Base-by-base conservation (phyloP, 2,888 invertebrate species). In the Eugnorisma glareosa region DNA sequence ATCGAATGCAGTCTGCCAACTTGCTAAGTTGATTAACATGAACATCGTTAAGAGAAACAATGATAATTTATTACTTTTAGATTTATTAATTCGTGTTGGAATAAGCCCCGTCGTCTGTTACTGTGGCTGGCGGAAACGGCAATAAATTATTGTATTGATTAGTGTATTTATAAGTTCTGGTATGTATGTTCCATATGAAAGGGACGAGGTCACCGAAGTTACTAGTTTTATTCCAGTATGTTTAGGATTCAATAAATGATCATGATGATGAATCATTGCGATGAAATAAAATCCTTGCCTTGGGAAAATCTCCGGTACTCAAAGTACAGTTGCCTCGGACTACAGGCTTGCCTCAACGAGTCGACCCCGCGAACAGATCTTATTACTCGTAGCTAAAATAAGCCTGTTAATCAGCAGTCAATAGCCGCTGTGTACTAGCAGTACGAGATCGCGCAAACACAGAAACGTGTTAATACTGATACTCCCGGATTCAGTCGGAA, bases 331-430 rank as follows among this genome's bases (percentile, higher is more conserved):
- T 13, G 31, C 54, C 31, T 37, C 4, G 13, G 45, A 35, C 7
- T 13, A 28, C 45, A 31, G 43, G 28, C 64, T 66, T 1, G 69
- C 43, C 15, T 43, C 15, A 35, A 21, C 43, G 18, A 31, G 21
- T 73, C 31, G 68, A 61, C 67, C 67, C 11, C 48, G 13, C 45
- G 11, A 61, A 31, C 35, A 40, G 61, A 37, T 64, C 45, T 67
- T 51, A 85, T 67, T 73, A n/a, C n/a, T n/a, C n/a, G n/a, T n/a
- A 67, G 67, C 54, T 66, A 69, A 77, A 64, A 35, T 66, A 76
- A 69, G 35, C 72, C 37, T 67, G 69, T 79, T 83, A 81, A 87
- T 87, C 85, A 86, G 77, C 76, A 86, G 79, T 78, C 81, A 75
- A 83, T 85, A 79, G 81, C 70, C 66, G 67, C 54, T 35, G 73